phyloP scores from a whole-genome alignment of 2,888 invertebrate genomes.

The Autographa gamma region DNA sequence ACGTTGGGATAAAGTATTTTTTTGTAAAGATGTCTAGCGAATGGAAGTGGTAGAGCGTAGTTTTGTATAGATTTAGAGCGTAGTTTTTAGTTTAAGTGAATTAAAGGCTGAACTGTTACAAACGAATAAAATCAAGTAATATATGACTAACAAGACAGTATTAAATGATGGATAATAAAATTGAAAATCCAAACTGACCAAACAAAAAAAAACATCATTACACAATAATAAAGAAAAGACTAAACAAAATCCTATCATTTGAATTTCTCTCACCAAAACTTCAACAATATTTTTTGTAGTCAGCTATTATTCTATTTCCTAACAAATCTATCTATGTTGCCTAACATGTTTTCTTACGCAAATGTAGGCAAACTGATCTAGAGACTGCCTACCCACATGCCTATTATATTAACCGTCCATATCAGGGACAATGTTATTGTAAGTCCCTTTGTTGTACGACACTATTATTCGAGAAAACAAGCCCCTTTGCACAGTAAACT shows the following conservation, averaged over 20 bases:
- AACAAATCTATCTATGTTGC: no score
- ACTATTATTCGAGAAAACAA: background rate
- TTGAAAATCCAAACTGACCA: no score
- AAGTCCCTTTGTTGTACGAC: background rate
- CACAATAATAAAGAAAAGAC: no score
- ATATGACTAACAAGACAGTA: no score
- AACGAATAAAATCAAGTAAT: no score
- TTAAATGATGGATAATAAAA: no score
- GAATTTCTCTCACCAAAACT: no score
- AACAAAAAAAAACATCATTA: no score
- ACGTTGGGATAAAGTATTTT: slow-evolving; percentile 33
- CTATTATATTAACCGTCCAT: background rate
- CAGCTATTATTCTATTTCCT: no score
- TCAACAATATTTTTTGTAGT: no score
- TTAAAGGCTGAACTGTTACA: background rate
- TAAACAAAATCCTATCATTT: no score
- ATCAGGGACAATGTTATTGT: background rate
- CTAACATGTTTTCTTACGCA: background rate
- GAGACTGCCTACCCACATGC: background rate
- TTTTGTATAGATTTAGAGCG: slow-evolving; percentile 35
- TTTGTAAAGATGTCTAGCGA: slow-evolving; percentile 28
- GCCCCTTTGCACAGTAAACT: background rate
- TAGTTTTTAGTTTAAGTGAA: slow-evolving; percentile 2
- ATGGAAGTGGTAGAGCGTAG: slow-evolving; percentile 45
- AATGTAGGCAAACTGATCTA: background rate